Base-by-base conservation (phyloP, 2,888 invertebrate genomes). In the Sceliomorpha sp. region DNA sequence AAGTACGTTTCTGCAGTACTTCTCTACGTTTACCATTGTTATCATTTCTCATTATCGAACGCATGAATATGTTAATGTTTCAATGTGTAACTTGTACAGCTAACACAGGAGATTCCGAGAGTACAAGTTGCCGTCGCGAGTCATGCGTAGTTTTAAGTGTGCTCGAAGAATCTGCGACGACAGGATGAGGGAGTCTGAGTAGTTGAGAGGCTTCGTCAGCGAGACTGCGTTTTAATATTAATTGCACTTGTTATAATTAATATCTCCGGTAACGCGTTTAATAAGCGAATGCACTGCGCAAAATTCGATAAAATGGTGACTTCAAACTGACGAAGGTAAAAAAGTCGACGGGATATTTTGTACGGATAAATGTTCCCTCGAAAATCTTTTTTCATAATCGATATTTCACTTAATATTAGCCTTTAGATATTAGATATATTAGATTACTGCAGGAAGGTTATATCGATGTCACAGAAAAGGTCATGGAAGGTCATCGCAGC, bases 211-310 rank as follows among this genome's bases (percentile, higher is more conserved):
- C 72, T 67, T 73, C 72, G 78, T 78, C 79, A 75, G 74, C 74
- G 39, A 34, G 74, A 72, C 75, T 71, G 63, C 62, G 66, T 73
- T 78, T 77, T 76, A 75, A 78, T 81, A 78, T 81, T 80, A 81
- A 81, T 81, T 76, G 74, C 75, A 40, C 58, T 63, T 48, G 64
- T 62, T 73, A 53, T 79, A 75, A 79, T 80, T 80, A 79, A 79
- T 77, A 72, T 70, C 63, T 45, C 71, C 55, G 67, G 75, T 74
- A 72, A 78, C 78, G 39, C 56, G 39, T 68, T 56, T 56, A 62
- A 58, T 45, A 44, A 62, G 29, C 13, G 32, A 81, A 74, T 76
- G 71, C 73, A 72, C 40, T 14, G 37, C 36, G 12, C 31, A 29
- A 32, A 37, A 47, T 60, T 62, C 5, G 50, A 50, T 36, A 26